Percentiles rank a stretch among this genome's conserved stretches.
Conservation (phyloP, 1,140 invertebrate species). For the Chelonus insularis region DNA sequence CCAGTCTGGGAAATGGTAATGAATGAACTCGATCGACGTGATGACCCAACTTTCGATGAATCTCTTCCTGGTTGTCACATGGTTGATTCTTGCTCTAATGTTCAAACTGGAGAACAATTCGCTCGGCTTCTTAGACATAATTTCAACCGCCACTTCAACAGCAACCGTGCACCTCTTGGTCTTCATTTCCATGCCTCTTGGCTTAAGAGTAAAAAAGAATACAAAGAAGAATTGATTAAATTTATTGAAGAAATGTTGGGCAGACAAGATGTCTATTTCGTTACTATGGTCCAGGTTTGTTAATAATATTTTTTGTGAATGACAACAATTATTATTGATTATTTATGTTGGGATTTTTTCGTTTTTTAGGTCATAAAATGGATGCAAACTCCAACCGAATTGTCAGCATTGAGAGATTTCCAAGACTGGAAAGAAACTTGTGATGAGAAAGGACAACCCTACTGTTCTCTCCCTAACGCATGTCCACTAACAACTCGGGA, state of each 20-base stretch:
- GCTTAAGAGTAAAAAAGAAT: slow-evolving; percentile 93
- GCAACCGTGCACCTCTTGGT: slow-evolving; percentile 90
- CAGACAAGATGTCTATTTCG: slow-evolving; percentile 92
- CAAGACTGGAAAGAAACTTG: slow-evolving; percentile 95
- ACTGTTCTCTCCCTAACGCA: slow-evolving; percentile 88
- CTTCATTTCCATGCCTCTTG: slow-evolving; percentile 94
- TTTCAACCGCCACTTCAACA: slow-evolving; percentile 91
- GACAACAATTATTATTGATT: slow-evolving; percentile 29
- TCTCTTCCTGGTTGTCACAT: slow-evolving; percentile 90
- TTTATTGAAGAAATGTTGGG: slow-evolving; percentile 92
- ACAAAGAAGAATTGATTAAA: slow-evolving; percentile 87
- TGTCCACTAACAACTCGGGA: slow-evolving; percentile 88
- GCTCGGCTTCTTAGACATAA: slow-evolving; percentile 86
- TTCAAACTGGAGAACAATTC: slow-evolving; percentile 87
- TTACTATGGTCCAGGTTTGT: slow-evolving; percentile 81
- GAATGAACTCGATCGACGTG: slow-evolving; percentile 90
- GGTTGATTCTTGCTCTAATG: slow-evolving; percentile 92
- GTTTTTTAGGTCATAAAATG: slow-evolving; percentile 85
- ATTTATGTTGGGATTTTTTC: slow-evolving; percentile 92
- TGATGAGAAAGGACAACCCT: slow-evolving; percentile 90
- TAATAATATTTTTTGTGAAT: neutral
- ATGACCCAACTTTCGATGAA: slow-evolving; percentile 89
- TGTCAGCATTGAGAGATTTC: slow-evolving; percentile 85
- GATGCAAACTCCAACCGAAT: slow-evolving; percentile 94
- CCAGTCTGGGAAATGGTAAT: slow-evolving; percentile 96